Conservation (phyloP, 2,797 vertebrate species). For the Falco concolor region DNA sequence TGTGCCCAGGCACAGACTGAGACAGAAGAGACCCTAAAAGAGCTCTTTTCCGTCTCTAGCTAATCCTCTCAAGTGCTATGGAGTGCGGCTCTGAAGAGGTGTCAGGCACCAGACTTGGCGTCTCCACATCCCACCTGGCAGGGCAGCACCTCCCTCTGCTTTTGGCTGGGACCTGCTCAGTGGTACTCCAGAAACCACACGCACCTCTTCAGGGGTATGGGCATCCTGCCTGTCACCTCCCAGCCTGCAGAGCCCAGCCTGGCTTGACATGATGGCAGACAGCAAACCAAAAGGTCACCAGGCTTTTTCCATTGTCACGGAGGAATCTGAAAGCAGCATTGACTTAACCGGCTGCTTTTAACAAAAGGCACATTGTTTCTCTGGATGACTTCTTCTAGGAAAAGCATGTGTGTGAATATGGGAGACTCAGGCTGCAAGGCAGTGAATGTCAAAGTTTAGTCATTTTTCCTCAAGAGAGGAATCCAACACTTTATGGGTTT, state of each 20-base stretch:
- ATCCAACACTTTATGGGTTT: neutral
- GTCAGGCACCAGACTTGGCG: neutral
- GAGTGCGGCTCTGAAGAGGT: neutral
- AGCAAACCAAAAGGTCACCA: neutral
- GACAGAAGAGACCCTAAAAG: neutral
- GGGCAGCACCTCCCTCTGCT: neutral
- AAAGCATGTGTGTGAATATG: neutral
- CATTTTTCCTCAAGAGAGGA: neutral
- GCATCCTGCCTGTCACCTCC: neutral
- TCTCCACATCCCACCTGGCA: neutral
- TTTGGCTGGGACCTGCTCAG: neutral
- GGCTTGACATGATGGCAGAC: neutral
- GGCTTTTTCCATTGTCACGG: neutral
- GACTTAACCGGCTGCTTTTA: neutral
- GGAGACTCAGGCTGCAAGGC: neutral
- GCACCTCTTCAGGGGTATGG: neutral
- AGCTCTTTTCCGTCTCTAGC: neutral
- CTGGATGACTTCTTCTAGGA: neutral
- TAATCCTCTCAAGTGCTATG: rapidly evolving
- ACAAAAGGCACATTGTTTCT: conserved; percentile 63
- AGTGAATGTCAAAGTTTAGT: conserved; percentile 55
- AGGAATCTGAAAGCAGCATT: neutral
- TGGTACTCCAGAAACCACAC: rapidly evolving
- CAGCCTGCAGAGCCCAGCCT: neutral
- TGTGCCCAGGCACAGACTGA: neutral